A percentile compares a stretch with the other conserved stretches of the same genome.
These are phyloP conservation scores for Formica selysi DNA, from an alignment of 1,140 invertebrate genomes.

Conservation along the genomic window DNA sequence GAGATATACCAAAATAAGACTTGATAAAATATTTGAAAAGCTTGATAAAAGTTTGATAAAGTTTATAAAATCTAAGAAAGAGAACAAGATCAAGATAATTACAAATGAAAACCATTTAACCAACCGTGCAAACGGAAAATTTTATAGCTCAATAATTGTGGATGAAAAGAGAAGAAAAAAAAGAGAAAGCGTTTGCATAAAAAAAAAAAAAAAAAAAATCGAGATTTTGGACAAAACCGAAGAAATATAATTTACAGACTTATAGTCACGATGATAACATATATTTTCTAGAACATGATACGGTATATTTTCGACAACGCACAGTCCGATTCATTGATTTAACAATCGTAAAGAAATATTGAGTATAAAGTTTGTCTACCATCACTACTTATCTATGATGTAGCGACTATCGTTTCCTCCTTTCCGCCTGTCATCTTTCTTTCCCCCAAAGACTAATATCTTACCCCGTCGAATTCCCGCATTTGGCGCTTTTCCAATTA, in stretches of 20 bases:
- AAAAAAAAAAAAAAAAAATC: not conserved
- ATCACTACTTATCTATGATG: conserved; percentile 32
- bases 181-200: not conserved
- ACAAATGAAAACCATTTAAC: conserved; percentile 33
- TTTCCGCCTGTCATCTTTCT: not conserved
- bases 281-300: conserved; percentile 5
- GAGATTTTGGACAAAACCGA: not conserved
- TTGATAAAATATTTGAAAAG: conserved; percentile 11
- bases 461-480: conserved; percentile 37
- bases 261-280: not conserved
- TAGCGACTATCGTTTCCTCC: not conserved
- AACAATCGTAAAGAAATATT: conserved; percentile 68
- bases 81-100: conserved; percentile 11
- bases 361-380: conserved; percentile 52
- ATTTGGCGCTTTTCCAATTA: conserved; percentile 78
- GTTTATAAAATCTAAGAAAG: conserved; percentile 37
- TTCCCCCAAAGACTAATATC: conserved; percentile 59
- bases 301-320: conserved; percentile 17
- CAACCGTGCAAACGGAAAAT: conserved; percentile 14
- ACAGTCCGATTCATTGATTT: not conserved
- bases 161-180: conserved; percentile 5
- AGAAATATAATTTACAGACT: conserved; percentile 19
- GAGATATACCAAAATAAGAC: not conserved
- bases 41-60: conserved; percentile 7
- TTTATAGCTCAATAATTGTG: conserved; percentile 3